Percentiles rank a stretch among this genome's conserved stretches.
Evolutionary conservation across 1,140 invertebrate species (phyloP).

Genomic region (Colletes latitarsis): DNA sequence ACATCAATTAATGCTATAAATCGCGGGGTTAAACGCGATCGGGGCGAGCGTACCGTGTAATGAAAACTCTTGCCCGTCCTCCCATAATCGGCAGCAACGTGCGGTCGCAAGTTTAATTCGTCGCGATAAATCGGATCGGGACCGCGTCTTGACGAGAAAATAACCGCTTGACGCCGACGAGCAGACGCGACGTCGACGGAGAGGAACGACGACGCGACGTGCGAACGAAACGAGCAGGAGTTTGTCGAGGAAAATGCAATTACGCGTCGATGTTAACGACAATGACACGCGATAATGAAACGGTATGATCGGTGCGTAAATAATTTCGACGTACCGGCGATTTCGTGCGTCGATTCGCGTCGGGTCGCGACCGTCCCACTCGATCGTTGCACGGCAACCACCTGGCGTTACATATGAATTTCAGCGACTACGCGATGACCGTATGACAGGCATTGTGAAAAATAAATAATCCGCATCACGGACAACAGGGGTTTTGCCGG

Average conservation of each 20-base stretch:
- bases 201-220: too few relatives aligned
- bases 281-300: slow-evolving; percentile 9
- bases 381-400: not conserved
- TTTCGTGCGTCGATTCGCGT: not conserved
- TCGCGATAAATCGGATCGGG: not conserved
- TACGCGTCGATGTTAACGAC: not conserved
- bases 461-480: slow-evolving; percentile 11
- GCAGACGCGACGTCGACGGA: not conserved
- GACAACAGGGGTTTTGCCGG: not conserved
- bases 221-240: not conserved
- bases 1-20: not conserved
- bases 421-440: too few relatives aligned
- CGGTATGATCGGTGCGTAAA: slow-evolving; percentile 9
- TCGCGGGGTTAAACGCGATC: not conserved
- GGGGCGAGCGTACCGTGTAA: not conserved
- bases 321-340: not conserved
- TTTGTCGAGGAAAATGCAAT: not conserved
- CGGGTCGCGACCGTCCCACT: too few relatives aligned
- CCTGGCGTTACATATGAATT: too few relatives aligned
- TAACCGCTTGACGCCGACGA: not conserved
- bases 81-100: not conserved
- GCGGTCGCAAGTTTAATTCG: slow-evolving; percentile 2
- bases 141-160: slow-evolving; percentile 4
- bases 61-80: not conserved
- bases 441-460: not conserved